A percentile compares a stretch with the other conserved stretches of the same genome.
Evolutionary conservation across 2,113 vertebrate genomes (phyloP).

Genomic region (Nerophis ophidion): DNA sequence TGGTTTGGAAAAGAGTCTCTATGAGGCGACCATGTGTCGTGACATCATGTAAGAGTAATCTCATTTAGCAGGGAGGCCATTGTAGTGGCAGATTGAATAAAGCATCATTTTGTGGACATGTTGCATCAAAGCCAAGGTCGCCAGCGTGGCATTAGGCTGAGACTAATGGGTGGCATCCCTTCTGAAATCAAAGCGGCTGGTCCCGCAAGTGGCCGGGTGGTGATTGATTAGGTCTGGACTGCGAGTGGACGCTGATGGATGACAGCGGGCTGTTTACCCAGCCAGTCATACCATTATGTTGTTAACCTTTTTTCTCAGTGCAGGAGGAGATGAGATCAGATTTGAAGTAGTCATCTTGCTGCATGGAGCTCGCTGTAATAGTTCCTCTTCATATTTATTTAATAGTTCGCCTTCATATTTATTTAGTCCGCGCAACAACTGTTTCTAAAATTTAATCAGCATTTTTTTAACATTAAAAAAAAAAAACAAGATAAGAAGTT

Average conservation of each 20-base stretch:
- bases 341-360: not conserved
- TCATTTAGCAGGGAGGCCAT: conserved; percentile 9
- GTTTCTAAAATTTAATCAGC: too few species aligned
- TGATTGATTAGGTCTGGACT: conserved; percentile 42
- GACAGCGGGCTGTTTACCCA: conserved; percentile 16
- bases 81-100: conserved; percentile 22
- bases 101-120: conserved; percentile 32
- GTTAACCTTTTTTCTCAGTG: conserved; percentile 22
- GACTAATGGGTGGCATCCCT: conserved; percentile 46
- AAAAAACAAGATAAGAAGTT: too few species aligned
- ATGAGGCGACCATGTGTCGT: too few species aligned
- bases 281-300: conserved; percentile 32
- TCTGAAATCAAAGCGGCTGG: conserved; percentile 24
- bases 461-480: too few species aligned
- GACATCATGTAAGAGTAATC: conserved; percentile 8
- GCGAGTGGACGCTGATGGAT: conserved; percentile 53
- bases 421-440: too few species aligned
- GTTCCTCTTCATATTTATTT: too few species aligned
- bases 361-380: too few species aligned
- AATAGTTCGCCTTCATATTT: too few species aligned
- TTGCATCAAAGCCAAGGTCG: conserved; percentile 50
- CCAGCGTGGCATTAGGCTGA: conserved; percentile 49
- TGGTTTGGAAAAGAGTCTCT: too few species aligned
- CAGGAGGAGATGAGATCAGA: conserved; percentile 1
- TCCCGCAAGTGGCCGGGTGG: conserved; percentile 7